Evolutionary conservation across 2,888 invertebrate genomes (phyloP).

Genomic region (Venustoraphidia nigricollis): DNA sequence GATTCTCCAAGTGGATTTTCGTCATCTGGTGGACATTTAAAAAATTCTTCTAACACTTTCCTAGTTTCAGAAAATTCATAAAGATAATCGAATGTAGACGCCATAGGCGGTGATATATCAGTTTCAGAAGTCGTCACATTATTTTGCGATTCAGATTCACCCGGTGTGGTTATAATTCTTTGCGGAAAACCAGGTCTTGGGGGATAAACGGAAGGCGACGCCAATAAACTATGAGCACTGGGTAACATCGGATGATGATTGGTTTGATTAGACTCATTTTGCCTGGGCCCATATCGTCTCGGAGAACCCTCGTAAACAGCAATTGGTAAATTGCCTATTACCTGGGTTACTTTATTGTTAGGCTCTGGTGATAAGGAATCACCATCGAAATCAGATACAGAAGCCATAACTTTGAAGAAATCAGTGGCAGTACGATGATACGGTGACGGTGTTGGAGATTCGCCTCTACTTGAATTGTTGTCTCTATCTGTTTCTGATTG

Average conservation of each 20-base stretch:
- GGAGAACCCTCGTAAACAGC: slow-evolving; percentile 89
- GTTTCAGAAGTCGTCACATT: neutral
- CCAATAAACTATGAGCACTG: slow-evolving; percentile 37
- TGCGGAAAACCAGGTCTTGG: slow-evolving; percentile 83
- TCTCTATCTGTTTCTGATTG: neutral
- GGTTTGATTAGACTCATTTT: slow-evolving; percentile 21
- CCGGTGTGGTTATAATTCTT: slow-evolving; percentile 31
- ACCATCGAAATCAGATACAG: slow-evolving; percentile 69
- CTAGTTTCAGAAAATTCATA: slow-evolving; percentile 88
- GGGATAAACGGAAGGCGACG: slow-evolving; percentile 53
- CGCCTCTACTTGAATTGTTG: slow-evolving; percentile 10
- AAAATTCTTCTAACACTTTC: slow-evolving; percentile 84
- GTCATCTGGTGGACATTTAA: slow-evolving; percentile 60
- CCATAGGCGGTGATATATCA: slow-evolving; percentile 16
- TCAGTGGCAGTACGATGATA: slow-evolving; percentile 29
- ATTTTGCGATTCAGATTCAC: slow-evolving; percentile 19
- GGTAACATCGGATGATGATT: slow-evolving; percentile 36
- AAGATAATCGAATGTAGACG: slow-evolving; percentile 69
- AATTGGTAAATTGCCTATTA: slow-evolving; percentile 76
- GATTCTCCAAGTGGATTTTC: slow-evolving; percentile 36
- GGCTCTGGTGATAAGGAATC: slow-evolving; percentile 60
- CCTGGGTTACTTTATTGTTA: slow-evolving; percentile 38
- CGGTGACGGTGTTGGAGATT: slow-evolving; percentile 21
- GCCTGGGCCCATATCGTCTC: slow-evolving; percentile 61
- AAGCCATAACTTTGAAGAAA: slow-evolving; percentile 47